Evolutionary conservation across 2,113 vertebrate species (phyloP).

Genomic region (Urocitellus parryii): DNA sequence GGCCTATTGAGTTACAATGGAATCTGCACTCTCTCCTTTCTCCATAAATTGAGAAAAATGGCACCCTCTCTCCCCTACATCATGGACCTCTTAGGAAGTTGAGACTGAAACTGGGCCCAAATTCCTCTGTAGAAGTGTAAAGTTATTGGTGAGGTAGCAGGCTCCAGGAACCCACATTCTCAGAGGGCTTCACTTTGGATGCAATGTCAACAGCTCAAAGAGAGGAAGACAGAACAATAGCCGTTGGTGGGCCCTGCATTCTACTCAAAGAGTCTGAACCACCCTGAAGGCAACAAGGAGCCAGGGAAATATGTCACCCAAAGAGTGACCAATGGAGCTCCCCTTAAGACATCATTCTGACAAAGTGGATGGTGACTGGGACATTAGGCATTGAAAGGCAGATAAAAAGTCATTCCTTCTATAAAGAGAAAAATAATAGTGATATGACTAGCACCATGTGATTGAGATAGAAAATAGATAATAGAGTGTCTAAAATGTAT

Average conservation of each 20-base stretch:
- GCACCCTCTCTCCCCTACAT: not conserved
- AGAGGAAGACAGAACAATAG: not conserved
- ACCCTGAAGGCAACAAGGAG: not conserved
- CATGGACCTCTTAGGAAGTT: not conserved
- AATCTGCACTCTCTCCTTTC: not conserved
- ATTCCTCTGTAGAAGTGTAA: not conserved
- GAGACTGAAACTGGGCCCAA: not conserved
- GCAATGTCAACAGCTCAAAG: not conserved
- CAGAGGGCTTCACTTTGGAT: not conserved
- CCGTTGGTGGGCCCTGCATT: no score
- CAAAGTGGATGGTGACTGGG: not conserved
- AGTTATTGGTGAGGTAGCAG: not conserved
- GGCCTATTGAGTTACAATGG: not conserved
- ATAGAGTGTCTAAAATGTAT: no score
- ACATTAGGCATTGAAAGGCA: not conserved
- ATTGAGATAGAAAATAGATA: not conserved
- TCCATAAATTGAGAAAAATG: not conserved
- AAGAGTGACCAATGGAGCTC: not conserved
- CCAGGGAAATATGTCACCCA: not conserved
- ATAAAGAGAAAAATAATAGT: not conserved
- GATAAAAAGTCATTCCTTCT: not conserved
- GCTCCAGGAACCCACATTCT: not conserved
- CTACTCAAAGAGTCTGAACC: not conserved
- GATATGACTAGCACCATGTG: fast-evolving
- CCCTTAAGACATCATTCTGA: not conserved